A percentile compares a stretch with the other conserved stretches of the same genome.
phyloP scores from a whole-genome alignment of 2,888 invertebrate species.

The Halocaridina rubra region DNA sequence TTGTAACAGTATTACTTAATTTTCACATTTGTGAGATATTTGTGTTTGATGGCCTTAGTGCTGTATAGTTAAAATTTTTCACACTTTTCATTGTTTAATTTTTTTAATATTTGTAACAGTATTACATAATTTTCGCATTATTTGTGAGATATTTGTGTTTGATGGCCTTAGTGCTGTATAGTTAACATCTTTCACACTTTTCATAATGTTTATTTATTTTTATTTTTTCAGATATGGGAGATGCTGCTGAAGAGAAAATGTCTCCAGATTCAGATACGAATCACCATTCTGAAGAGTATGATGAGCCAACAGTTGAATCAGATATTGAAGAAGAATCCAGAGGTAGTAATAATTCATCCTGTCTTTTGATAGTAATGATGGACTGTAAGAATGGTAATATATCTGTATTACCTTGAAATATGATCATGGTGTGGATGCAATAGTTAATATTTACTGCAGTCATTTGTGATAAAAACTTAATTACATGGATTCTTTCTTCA shows the following conservation, averaged over 20 bases:
- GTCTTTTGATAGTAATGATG: too few relatives aligned
- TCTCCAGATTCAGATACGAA: slow-evolving; percentile 24
- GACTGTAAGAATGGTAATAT: too few relatives aligned
- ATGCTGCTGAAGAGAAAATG: slow-evolving; percentile 17
- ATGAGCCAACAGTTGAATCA: slow-evolving; percentile 49
- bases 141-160: background rate
- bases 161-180: background rate
- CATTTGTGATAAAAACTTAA: too few relatives aligned
- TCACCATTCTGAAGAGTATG: slow-evolving; percentile 45
- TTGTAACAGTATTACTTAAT: background rate
- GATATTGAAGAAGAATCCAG: slow-evolving; percentile 43
- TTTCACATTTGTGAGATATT: background rate
- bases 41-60: background rate
- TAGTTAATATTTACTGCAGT: too few relatives aligned
- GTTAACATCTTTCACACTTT: too few relatives aligned
- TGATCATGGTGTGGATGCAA: too few relatives aligned
- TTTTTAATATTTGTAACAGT: background rate
- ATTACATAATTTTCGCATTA: background rate
- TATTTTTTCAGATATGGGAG: background rate
- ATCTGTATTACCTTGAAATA: too few relatives aligned
- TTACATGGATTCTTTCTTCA: too few relatives aligned
- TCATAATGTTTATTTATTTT: too few relatives aligned
- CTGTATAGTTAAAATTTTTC: too few relatives aligned
- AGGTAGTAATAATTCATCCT: too few relatives aligned
- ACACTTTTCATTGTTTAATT: too few relatives aligned